Evolutionary conservation across 2,888 invertebrate species (phyloP).

Genomic region (Drosophila rellima): DNA sequence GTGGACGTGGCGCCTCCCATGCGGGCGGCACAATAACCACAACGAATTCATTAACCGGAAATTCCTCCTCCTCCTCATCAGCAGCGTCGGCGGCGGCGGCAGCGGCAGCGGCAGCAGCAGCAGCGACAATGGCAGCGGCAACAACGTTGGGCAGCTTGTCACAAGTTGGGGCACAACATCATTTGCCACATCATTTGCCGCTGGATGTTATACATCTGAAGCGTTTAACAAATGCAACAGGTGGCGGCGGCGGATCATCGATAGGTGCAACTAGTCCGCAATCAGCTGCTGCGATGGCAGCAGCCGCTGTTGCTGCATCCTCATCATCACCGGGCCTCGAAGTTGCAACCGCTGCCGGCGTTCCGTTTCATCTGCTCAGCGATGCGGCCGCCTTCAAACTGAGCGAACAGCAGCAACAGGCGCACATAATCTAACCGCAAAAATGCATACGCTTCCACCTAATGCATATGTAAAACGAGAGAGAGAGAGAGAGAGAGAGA

Average conservation of each 20-base stretch:
- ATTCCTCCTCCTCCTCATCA: slow-evolving; percentile 25
- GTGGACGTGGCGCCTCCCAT: slow-evolving; percentile 89
- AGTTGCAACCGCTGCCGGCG: slow-evolving; percentile 64
- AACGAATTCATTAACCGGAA: slow-evolving; percentile 25
- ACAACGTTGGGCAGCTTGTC: slow-evolving; percentile 55
- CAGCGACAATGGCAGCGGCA: slow-evolving; percentile 60
- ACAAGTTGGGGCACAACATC: slow-evolving; percentile 52
- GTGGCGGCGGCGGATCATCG: neutral
- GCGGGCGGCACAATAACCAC: slow-evolving; percentile 68
- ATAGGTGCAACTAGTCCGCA: slow-evolving; percentile 8
- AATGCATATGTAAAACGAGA: slow-evolving; percentile 17
- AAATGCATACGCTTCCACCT: slow-evolving; percentile 25
- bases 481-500: neutral
- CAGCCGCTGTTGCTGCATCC: slow-evolving; percentile 15
- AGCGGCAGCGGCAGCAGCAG: slow-evolving; percentile 44
- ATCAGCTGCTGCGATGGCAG: slow-evolving; percentile 12
- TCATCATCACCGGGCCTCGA: slow-evolving; percentile 41
- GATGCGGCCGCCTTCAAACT: slow-evolving; percentile 72
- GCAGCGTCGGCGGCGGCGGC: slow-evolving; percentile 34
- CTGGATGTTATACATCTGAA: slow-evolving; percentile 52
- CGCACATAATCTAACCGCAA: slow-evolving; percentile 74
- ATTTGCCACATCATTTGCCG: slow-evolving; percentile 34
- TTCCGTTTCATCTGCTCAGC: slow-evolving; percentile 73
- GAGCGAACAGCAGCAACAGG: slow-evolving; percentile 69
- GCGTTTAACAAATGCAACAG: slow-evolving; percentile 38